These are phyloP conservation scores for Catharus bicknelli DNA, from an alignment of 2,113 vertebrate species.

Conservation along the genomic window DNA sequence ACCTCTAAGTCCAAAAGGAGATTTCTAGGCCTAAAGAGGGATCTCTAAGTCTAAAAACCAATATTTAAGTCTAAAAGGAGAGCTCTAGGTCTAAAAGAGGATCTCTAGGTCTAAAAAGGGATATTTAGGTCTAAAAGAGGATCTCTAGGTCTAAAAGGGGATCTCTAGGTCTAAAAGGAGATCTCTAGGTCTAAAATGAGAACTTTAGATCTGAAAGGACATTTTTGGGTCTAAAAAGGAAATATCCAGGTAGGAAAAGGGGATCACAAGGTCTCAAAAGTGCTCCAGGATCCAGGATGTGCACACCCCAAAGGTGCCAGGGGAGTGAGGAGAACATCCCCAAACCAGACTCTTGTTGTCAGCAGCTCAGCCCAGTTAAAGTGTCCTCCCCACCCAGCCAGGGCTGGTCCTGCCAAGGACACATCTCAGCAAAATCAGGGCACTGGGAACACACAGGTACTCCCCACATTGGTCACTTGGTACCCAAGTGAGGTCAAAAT, in stretches of 20 bases:
- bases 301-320: fast-evolving
- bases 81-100: neutral
- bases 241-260: neutral
- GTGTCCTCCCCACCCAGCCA: neutral
- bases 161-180: too few relatives aligned
- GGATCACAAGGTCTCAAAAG: neutral
- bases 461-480: fast-evolving
- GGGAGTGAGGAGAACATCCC: neutral
- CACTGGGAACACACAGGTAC: fast-evolving
- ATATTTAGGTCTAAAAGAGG: too few relatives aligned
- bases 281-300: neutral
- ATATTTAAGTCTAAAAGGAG: neutral
- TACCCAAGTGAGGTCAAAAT: fast-evolving
- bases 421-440: neutral
- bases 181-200: neutral
- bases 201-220: fast-evolving
- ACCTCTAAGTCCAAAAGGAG: too few relatives aligned
- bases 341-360: neutral
- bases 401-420: too few relatives aligned
- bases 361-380: neutral
- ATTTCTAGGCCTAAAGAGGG: neutral
- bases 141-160: too few relatives aligned
- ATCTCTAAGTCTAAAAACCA: neutral
- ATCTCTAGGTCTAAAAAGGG: too few relatives aligned
- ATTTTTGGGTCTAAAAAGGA: neutral